Evolutionary conservation across 1,140 invertebrate genomes (phyloP).

Genomic region (Megalopta genalis): DNA sequence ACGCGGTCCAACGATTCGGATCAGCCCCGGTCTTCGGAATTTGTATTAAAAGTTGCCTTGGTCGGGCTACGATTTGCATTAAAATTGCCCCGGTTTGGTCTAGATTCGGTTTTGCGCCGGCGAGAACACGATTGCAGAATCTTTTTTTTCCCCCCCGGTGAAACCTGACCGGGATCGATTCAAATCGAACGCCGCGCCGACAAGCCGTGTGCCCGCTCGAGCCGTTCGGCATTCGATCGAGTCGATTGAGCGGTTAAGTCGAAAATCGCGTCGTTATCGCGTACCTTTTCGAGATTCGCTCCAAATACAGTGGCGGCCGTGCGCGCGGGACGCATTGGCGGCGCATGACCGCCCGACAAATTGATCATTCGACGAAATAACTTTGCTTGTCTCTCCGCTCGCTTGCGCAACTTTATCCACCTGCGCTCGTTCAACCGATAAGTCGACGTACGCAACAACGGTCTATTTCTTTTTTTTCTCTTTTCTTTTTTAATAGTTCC

Average conservation of each 20-base stretch:
- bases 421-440: conserved; percentile 67
- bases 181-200: background rate
- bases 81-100: background rate
- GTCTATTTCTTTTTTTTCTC: background rate
- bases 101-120: background rate
- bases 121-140: conserved; percentile 1
- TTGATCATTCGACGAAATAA: conserved; percentile 70
- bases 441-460: conserved; percentile 48
- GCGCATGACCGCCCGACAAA: conserved; percentile 60
- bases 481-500: background rate
- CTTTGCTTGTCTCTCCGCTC: conserved; percentile 59
- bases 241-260: conserved; percentile 55
- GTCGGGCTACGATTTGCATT: background rate
- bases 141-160: too few species aligned
- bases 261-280: conserved; percentile 58
- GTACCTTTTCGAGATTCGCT: conserved; percentile 47
- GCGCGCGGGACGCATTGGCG: conserved; percentile 18
- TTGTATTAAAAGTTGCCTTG: too few species aligned
- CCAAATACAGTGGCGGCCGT: conserved; percentile 49
- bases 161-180: conserved; percentile 14
- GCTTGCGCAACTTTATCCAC: conserved; percentile 65
- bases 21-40: too few species aligned
- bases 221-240: conserved; percentile 2
- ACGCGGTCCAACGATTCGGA: too few species aligned
- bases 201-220: background rate